Conservation (phyloP, 1,140 invertebrate species). For the Doryteuthis pealeii region DNA sequence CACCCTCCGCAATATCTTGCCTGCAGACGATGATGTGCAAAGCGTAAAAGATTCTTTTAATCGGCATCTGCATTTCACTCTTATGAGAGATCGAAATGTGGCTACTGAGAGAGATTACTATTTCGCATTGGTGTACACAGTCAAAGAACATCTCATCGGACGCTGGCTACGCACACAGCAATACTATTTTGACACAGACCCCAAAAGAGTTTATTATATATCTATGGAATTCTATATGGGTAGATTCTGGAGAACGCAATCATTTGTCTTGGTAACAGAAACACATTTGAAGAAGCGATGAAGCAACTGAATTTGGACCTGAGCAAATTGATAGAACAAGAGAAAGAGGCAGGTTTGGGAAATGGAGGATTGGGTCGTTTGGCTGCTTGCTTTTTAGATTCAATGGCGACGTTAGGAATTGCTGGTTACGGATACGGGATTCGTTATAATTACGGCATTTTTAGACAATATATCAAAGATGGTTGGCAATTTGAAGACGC, state of each 20-base stretch:
- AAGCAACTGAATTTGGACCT: slow-evolving; percentile 97
- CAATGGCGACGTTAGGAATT: slow-evolving; percentile 93
- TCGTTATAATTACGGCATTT: slow-evolving; percentile 98
- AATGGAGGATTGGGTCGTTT: slow-evolving; percentile 95
- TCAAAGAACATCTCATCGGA: slow-evolving; percentile 95
- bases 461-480: slow-evolving; percentile 91
- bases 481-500: slow-evolving; percentile 89
- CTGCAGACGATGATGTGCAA: slow-evolving; percentile 86
- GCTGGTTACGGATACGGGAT: slow-evolving; percentile 98
- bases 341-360: slow-evolving; percentile 96
- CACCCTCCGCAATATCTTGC: slow-evolving; percentile 17
- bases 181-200: slow-evolving; percentile 98
- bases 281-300: slow-evolving; percentile 92
- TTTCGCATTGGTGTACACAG: slow-evolving; percentile 94
- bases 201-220: slow-evolving; percentile 98
- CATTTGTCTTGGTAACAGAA: slow-evolving; percentile 96
- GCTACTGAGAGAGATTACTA: slow-evolving; percentile 97
- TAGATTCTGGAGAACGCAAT: slow-evolving; percentile 92
- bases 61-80: slow-evolving; percentile 97
- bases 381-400: slow-evolving; percentile 97
- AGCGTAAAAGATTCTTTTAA: slow-evolving; percentile 99
- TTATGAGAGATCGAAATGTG: slow-evolving; percentile 99
- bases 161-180: slow-evolving; percentile 99
- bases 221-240: slow-evolving; percentile 99
- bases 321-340: slow-evolving; percentile 92